Base-by-base conservation (phyloP, 2,113 vertebrate genomes). In the Sclerurus mexicanus region DNA sequence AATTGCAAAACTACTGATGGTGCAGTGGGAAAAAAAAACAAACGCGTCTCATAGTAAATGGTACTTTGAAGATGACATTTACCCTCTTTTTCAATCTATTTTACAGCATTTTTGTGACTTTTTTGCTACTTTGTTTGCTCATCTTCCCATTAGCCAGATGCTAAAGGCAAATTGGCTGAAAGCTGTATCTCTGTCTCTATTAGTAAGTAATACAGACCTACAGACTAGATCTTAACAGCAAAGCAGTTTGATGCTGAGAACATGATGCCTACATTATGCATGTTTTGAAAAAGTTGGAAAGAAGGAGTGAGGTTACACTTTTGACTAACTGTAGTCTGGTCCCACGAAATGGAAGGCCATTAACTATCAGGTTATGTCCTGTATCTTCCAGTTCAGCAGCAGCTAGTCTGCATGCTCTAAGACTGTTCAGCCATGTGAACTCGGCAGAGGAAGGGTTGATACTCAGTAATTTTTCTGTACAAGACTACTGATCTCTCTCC, bases 101-200 rank as follows among this genome's bases (percentile, higher is more conserved):
- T 93, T 76, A 76, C 66, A 95, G 62, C 44, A 67, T 94, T 95
- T 79, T 91, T 85, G 49, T 91, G 91, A 82, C 58, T 89, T 90
- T 39, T 22, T 47, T 58, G 37, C 44, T 64, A 33, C 73, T 86
- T 73, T 87, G 33, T 87, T 90, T 79, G 47, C 19, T 86, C 12
- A 33, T 90, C 52, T 78, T 74, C 73, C 71, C 75, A 78, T 96
- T 63, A 96, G 71, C 80, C 91, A 96, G 91, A 94, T 93, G 82
- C 71, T 93, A 66, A 90, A 80, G 67, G 58, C 78, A 95, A 68
- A 90, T 91, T 85, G 62, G n/a, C 46, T 87, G 40, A 72, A 71
- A 63, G 28, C 46, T 85, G 22, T 75, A 10, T 87, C 56, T 93
- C 27, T 47, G 6, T 82, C 33, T 94, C 37, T 69, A 22, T 89